These are phyloP conservation scores for Promerops cafer DNA, from an alignment of 2,113 vertebrate species.

Conservation along the genomic window DNA sequence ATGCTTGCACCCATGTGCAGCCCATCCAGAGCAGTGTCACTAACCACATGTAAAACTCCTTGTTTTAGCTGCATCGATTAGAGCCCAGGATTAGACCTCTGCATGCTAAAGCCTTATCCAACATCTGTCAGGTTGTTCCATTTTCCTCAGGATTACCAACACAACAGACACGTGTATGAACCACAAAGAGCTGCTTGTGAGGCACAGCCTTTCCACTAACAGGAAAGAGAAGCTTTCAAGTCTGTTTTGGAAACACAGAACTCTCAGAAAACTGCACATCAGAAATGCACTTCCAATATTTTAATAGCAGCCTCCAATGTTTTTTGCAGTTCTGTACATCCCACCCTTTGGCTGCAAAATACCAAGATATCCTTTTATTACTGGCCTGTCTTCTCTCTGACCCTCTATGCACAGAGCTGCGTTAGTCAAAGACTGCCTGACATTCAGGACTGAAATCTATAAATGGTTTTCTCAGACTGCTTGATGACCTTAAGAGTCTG, in stretches of 20 bases:
- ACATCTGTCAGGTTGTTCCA: constrained; percentile 40
- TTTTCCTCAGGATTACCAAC: constrained; percentile 15
- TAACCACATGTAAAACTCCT: neutral
- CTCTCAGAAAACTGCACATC: neutral
- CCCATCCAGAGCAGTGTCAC: neutral
- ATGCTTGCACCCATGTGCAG: neutral
- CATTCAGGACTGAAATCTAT: constrained; percentile 37
- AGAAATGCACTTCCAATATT: neutral
- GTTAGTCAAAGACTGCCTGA: neutral
- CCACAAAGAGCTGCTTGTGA: neutral
- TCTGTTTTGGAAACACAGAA: neutral
- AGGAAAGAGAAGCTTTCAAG: neutral
- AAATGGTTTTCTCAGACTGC: constrained; percentile 13
- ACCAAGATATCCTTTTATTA: neutral
- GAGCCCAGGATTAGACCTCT: neutral
- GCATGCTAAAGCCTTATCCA: neutral
- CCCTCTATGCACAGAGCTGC: neutral
- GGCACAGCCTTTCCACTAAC: neutral
- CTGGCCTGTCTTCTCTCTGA: neutral
- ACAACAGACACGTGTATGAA: neutral
- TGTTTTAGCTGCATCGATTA: neutral
- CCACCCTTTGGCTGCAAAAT: neutral
- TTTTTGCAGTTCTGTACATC: neutral
- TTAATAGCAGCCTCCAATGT: neutral
- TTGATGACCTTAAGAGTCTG: constrained; percentile 58